Base-by-base conservation (phyloP, 2,888 invertebrate genomes). In the Psococerastis gibbosa region DNA sequence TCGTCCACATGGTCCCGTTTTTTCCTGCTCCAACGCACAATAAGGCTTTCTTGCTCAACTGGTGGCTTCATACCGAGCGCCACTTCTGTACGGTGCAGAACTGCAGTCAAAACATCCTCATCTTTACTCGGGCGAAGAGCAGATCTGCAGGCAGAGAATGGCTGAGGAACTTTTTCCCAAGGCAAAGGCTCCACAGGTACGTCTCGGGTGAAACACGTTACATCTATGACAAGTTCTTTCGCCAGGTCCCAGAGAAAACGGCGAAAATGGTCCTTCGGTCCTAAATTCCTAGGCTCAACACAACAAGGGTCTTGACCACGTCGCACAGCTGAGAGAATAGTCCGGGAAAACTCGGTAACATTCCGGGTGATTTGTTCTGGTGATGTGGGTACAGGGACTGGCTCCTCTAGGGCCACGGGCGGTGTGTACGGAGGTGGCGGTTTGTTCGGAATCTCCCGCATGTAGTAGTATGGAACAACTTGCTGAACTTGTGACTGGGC, bases 371-470 rank as follows among this genome's bases (percentile, higher is more conserved):
- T 27, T 11, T 27, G 8, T 16, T 66, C 64, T 32, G 60, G 55
- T 18, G 60, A 61, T 1, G 61, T 56, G 1, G 69, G 68, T 11
- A 67, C 55, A 16, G 33, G 42, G 23, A 46, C 45, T 4, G 47
- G 32, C 31, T 17, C 34, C 32, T 47, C 45, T 5, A 46, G 23
- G 27, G 22, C 34, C 9, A 49, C 46, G 1, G 76, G 77, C 5
- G 78, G 76, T 1, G 73, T 75, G 58, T 80, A 81, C 0, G 80
- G 79, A 0, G 80, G 79, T 2, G 80, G 79, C 8, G 79, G 77
- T 55, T 78, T 78, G 56, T 78, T 77, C 3, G 78, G 78, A 48
- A 78, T 76, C 59, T 76, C 75, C 38, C 78, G 60, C 34, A 73
- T 62, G 56, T 65, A 75, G 51, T 62, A 62, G 55, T 65, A 71